Evolutionary conservation across 2,888 invertebrate genomes (phyloP), one percentile per base, ranked within the genome.

Genomic region (Polylopha cassiicola): DNA sequence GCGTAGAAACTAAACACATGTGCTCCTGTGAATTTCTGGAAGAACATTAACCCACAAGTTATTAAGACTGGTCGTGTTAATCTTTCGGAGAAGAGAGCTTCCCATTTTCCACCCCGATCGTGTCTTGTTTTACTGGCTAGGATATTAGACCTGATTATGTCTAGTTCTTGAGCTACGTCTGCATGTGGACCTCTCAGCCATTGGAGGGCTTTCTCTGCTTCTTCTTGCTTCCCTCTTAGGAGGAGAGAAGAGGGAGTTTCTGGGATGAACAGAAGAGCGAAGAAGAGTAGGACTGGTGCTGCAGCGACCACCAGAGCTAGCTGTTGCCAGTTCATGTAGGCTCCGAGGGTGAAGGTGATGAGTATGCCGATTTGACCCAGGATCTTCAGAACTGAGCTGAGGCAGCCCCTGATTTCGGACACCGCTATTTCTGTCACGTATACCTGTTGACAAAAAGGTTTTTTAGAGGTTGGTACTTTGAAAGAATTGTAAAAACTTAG

Each of bases 371-470:
- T 88, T 65, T 95, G 94, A 23, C 93, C 92, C 33, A 92, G 89
- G 48, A 96, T 91, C 79, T 97, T 97, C 33, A 94, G 86, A 43
- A 95, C 89, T 11, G 95, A 93, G 57, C 95, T 95, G 28, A 97
- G 86, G 48, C 93, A 92, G 3, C 96, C 97, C 48, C 97, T 87
- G 58, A 95, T 91, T 46, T 93, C 91, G 14, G 95, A 93, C 20
- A 94, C 91, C 9, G 96, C 92, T 57, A 95, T 95, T 81, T 97
- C 97, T 53, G 95, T 94, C 57, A 97, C 91, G 84, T 96, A 97
- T 47, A 96, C 94, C 91, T 87, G 88, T 3, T 68, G 58, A 73
- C 67, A 77, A 76, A 47, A 46, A 39, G 55, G 48, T 39, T 23
- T 14, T 28, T 11, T 18, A 21, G 7, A 29, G 26, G 20, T 37